Percentiles rank a stretch among this genome's conserved stretches.
These are phyloP conservation scores for Antrozous pallidus DNA, from an alignment of 2,797 vertebrate species.

Conservation along the genomic window DNA sequence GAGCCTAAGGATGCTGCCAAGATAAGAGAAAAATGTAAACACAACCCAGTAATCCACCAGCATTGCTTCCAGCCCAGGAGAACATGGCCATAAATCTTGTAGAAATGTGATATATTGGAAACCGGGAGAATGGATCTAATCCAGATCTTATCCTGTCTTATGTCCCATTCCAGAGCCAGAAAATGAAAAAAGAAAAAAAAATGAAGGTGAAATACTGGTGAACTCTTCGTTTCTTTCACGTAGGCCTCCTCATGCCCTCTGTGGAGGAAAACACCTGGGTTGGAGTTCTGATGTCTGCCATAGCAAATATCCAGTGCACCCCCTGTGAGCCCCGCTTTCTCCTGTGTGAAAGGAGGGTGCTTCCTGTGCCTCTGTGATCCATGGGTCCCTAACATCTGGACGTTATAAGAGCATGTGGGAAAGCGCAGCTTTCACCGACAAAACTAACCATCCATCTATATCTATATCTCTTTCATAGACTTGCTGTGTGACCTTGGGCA, in stretches of 20 bases:
- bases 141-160: slow-evolving; percentile 27
- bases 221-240: neutral
- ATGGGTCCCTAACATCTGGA: neutral
- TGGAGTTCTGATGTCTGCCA: neutral
- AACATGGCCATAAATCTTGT: slow-evolving; percentile 36
- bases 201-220: neutral
- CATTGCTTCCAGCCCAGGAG: neutral
- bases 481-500: neutral
- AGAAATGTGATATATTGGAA: slow-evolving; percentile 40
- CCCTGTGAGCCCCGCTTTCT: neutral
- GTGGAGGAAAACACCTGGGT: neutral
- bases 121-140: neutral
- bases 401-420: neutral
- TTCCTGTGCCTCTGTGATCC: neutral
- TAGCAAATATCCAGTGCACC: neutral
- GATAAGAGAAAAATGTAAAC: slow-evolving; percentile 64
- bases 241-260: neutral
- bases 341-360: neutral
- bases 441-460: neutral
- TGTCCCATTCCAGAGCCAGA: neutral
- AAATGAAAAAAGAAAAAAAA: neutral
- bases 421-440: neutral
- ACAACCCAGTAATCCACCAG: neutral
- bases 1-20: neutral
- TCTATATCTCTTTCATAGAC: neutral